Percentiles rank a stretch among this genome's conserved stretches.
Conservation (phyloP, 2,113 vertebrate species). For the Camelus dromedarius region DNA sequence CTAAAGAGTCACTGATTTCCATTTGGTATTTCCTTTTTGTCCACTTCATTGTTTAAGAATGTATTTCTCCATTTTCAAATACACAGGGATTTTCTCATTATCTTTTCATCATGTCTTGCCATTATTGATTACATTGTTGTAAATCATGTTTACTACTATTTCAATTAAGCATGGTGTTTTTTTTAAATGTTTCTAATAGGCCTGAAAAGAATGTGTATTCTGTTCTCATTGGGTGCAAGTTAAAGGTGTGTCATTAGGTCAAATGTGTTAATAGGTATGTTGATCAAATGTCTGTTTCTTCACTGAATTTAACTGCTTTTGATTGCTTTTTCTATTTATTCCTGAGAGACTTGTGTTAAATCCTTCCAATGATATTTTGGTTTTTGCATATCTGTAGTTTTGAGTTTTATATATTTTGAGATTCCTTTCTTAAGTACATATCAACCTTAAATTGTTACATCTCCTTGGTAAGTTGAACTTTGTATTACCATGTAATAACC, state of each 20-base stretch:
- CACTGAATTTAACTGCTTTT: too few species aligned
- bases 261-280: too few species aligned
- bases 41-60: not conserved
- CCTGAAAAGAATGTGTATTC: not conserved
- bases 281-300: too few species aligned
- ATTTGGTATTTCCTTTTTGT: not conserved
- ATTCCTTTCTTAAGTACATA: not conserved
- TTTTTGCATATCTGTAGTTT: not conserved
- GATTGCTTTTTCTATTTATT: too few species aligned
- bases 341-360: not conserved
- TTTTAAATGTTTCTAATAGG: not conserved
- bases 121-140: not conserved
- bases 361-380: not conserved
- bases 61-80: not conserved
- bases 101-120: not conserved
- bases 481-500: not conserved
- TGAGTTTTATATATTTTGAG: not conserved
- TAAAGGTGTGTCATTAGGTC: too few species aligned
- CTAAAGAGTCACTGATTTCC: not conserved
- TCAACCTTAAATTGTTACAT: not conserved
- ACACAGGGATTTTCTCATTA: not conserved
- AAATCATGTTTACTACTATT: not conserved
- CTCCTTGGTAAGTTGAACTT: not conserved
- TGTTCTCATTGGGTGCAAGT: too few species aligned
- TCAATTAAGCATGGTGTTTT: not conserved